phyloP scores from a whole-genome alignment of 2,113 vertebrate genomes.

The Rhagologus leucostigma region DNA sequence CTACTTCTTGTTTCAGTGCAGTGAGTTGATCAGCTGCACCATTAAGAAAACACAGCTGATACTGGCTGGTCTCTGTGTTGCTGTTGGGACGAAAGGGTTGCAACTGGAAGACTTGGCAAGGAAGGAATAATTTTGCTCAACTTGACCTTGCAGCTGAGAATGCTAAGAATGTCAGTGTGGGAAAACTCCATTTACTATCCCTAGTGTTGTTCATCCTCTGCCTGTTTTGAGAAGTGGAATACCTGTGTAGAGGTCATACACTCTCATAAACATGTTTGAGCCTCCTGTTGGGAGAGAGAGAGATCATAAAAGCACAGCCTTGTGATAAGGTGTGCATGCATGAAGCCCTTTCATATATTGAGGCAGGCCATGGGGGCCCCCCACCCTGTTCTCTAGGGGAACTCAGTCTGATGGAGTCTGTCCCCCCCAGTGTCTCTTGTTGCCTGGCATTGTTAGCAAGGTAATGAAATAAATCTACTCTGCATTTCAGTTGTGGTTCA shows the following conservation, averaged over 20 bases:
- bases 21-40: background rate
- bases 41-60: background rate
- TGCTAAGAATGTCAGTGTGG: background rate
- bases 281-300: background rate
- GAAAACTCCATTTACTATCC: background rate
- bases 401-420: no score
- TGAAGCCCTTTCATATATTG: background rate
- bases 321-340: background rate
- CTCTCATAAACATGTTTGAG: background rate
- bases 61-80: background rate
- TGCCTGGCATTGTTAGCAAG: background rate
- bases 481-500: background rate
- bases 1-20: background rate
- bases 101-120: background rate
- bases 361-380: no score
- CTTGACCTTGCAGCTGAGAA: background rate
- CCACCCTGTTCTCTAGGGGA: background rate
- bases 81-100: background rate
- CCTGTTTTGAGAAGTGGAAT: background rate
- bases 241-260: background rate
- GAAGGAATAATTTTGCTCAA: background rate
- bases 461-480: background rate
- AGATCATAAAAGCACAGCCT: background rate
- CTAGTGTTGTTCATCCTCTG: background rate
- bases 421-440: rapidly evolving